phyloP scores from a whole-genome alignment of 2,797 vertebrate genomes.

The Erithacus rubecula region DNA sequence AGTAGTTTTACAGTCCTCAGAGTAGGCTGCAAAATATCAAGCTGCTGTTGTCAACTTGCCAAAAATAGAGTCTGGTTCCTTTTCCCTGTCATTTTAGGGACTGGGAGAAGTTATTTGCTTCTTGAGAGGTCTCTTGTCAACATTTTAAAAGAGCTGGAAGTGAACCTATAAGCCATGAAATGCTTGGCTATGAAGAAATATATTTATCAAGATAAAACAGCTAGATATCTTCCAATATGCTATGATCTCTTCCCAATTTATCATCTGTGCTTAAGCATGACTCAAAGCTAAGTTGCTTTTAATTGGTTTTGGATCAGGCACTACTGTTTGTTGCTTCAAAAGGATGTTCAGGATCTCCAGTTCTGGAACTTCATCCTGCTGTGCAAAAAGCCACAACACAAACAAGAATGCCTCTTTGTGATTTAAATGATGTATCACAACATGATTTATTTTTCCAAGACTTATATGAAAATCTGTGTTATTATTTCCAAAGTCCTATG shows the following conservation, averaged over 20 bases:
- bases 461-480: not conserved
- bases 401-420: not conserved
- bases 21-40: not conserved
- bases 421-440: not conserved
- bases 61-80: not conserved
- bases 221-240: not conserved
- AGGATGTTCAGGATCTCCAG: not conserved
- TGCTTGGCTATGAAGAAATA: not conserved
- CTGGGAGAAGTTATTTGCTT: not conserved
- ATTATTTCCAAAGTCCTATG: not conserved
- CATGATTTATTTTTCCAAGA: not conserved
- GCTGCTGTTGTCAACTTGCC: not conserved
- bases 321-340: not conserved
- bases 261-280: not conserved
- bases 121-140: not conserved
- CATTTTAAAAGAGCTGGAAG: not conserved
- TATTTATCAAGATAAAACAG: not conserved
- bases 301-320: constrained; percentile 6
- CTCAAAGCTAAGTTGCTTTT: constrained; percentile 18
- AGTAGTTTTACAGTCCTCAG: not conserved
- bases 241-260: not conserved
- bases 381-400: not conserved
- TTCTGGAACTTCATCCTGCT: not conserved
- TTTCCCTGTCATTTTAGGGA: not conserved
- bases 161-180: not conserved